Evolutionary conservation across 2,113 vertebrate species (phyloP), one percentile per base, ranked within the genome.

Genomic region (Aspiorhynchus laticeps): DNA sequence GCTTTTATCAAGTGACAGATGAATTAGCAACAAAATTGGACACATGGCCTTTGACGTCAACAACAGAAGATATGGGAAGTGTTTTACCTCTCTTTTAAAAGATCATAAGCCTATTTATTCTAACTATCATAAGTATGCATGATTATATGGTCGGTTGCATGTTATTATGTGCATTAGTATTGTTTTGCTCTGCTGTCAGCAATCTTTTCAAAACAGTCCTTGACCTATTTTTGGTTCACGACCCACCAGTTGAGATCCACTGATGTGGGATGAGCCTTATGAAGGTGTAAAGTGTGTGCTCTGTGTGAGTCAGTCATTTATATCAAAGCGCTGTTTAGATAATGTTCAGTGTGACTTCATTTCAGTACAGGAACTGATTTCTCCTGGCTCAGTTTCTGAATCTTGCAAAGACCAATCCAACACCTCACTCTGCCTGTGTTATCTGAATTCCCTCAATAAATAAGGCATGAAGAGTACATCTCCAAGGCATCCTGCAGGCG

Each of bases 361-460:
- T 63, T 80, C 14, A 80, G 15, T 63, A 43, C 6, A 10, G 56
- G 63, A 63, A 43, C 10, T 4, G 0, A 59, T 43, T 63, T 63
- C 56, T 43, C 24, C 33, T n/a, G 36, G 56, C n/a, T n/a, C 79
- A 63, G 15, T 80, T 80, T 76, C 33, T 43, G 63, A 28, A 41
- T 24, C 71, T 59, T 71, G 36, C 65, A 5, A 78, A 24, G 43
- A 74, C 36, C 38, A 67, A 81, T 81, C n/a, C n/a, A 31, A 83
- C 63, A 71, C 28, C 26, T 83, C 6, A 1, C 33, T 61, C 14
- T 65, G 59, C 5, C 17, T n/a, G 14, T 48, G 14, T 11, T 19
- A 48, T 83, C 28, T 71, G 80, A 71, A 69, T 33, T 69, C 41
- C 28, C 26, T 71, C 46, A 69, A 71, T 71, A 36, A 81, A 65